phyloP scores from a whole-genome alignment of 37 sponge, comb jelly and placozoan genomes.

The Mnemiopsis leidyi region DNA sequence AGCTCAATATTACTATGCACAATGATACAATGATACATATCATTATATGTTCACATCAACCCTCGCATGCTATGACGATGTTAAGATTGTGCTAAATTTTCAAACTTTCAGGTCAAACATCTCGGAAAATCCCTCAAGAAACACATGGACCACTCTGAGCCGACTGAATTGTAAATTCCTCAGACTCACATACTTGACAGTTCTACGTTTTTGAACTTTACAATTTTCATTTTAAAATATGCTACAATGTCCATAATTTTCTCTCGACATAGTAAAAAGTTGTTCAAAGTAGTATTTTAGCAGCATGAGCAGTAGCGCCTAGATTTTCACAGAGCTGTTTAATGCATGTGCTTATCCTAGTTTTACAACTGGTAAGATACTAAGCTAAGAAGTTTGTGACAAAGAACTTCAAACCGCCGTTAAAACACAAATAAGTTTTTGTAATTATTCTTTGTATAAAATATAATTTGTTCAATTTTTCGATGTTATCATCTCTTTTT shows the following conservation, averaged over 20 bases:
- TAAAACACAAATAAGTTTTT: too few species aligned
- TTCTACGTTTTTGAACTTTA: neutral
- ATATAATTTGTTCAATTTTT: too few species aligned
- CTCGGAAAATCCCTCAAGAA: conserved; percentile 56
- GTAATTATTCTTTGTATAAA: too few species aligned
- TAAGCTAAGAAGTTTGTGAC: too few species aligned
- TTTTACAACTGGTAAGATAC: too few species aligned
- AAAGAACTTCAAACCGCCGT: too few species aligned
- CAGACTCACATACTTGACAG: neutral
- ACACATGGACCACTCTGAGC: conserved; percentile 64
- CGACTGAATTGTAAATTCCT: neutral
- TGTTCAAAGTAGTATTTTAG: neutral
- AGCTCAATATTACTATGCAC: too few species aligned
- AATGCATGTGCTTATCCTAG: neutral
- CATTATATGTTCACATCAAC: too few species aligned
- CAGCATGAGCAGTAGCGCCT: neutral
- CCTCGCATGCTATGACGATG: too few species aligned
- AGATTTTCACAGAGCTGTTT: neutral
- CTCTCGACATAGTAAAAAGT: neutral
- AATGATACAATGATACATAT: too few species aligned
- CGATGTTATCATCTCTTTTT: too few species aligned
- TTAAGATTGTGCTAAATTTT: conserved; percentile 6
- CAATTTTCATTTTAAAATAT: neutral
- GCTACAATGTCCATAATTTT: neutral
- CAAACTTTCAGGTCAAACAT: conserved; percentile 50